These are phyloP conservation scores for Novumbra hubbsi DNA, from an alignment of 2,797 vertebrate species.

Conservation along the genomic window DNA sequence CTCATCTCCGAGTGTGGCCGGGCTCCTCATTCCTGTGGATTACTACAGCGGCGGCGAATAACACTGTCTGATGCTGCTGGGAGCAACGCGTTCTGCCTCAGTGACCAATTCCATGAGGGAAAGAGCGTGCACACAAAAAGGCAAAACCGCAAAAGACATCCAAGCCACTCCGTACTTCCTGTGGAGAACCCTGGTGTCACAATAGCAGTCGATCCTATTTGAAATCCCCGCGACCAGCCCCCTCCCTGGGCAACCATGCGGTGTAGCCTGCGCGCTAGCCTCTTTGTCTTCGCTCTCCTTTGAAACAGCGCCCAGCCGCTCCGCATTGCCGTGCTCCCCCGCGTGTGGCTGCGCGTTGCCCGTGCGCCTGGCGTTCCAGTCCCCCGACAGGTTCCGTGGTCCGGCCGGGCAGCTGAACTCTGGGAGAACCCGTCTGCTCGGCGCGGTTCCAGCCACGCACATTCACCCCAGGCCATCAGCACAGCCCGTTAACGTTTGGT, in stretches of 20 bases:
- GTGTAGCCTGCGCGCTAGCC: neutral
- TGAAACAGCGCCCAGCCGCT: neutral
- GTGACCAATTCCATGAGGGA: neutral
- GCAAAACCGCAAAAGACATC: neutral
- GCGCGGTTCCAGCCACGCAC: constrained; percentile 51
- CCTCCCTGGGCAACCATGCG: neutral
- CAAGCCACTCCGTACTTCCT: neutral
- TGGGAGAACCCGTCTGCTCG: constrained; percentile 52
- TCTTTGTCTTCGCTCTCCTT: no score
- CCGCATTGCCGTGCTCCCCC: no score
- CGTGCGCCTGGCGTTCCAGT: neutral
- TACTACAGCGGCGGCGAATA: neutral
- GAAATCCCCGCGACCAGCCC: neutral
- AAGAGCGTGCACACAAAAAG: neutral
- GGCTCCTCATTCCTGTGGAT: constrained; percentile 1
- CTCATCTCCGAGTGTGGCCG: constrained; percentile 54
- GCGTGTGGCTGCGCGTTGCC: constrained; percentile 16
- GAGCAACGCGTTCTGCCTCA: neutral
- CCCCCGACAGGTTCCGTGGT: constrained; percentile 9
- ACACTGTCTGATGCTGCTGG: neutral
- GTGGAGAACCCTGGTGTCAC: neutral
- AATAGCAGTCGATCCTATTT: neutral
- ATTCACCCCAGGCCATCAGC: constrained; percentile 43
- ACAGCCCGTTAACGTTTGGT: constrained; percentile 60
- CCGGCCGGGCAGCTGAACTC: constrained; percentile 45